Base-by-base conservation (phyloP, 1,140 invertebrate genomes). In the Phocides pigmalion region DNA sequence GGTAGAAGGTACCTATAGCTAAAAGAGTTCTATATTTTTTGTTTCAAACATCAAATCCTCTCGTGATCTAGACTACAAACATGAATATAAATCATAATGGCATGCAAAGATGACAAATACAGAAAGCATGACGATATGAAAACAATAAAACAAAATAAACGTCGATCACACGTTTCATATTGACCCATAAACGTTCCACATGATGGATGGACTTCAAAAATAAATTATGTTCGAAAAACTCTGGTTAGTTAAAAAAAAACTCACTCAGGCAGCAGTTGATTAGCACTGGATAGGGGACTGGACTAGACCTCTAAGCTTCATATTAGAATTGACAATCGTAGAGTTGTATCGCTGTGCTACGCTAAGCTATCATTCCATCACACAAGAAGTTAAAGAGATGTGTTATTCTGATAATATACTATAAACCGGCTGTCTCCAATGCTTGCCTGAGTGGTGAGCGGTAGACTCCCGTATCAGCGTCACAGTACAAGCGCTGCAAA, bases 371-470 rank as follows among this genome's bases (percentile, higher is more conserved):
- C 86, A 90, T 88, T 87, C 85, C 79, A 84, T 87, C 86, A 89
- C 88, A 90, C 87, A 86, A 77, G 76, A 83, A 82, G 77, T 84
- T 74, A 86, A 82, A 84, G 82, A 87, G 84, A 83, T 74, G 76
- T 87, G 88, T 90, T 90, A 89, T 82, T 81, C 77, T 83, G 82
- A 84, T 82, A 82, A 81, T 87, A 83, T 90, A 91, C 87, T 87
- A 88, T 89, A 91, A 84, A 86, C 88, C 85, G 87, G 86, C 89
- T 79, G 87, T 87, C 89, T 92, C 90, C 91, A 93, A 93, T 93
- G 93, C 95, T 95, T 95, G 95, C 95, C 95, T 95, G 93, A 95
- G 93, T 93, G 94, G 94, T 90, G 93, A 94, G 93, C 94, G 93
- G 93, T 94, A 94, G 90, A 93, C 93, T 92, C 93, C 92, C 90